phyloP scores from a whole-genome alignment of 2,888 invertebrate species.

The Scaptomyza caliginosa region DNA sequence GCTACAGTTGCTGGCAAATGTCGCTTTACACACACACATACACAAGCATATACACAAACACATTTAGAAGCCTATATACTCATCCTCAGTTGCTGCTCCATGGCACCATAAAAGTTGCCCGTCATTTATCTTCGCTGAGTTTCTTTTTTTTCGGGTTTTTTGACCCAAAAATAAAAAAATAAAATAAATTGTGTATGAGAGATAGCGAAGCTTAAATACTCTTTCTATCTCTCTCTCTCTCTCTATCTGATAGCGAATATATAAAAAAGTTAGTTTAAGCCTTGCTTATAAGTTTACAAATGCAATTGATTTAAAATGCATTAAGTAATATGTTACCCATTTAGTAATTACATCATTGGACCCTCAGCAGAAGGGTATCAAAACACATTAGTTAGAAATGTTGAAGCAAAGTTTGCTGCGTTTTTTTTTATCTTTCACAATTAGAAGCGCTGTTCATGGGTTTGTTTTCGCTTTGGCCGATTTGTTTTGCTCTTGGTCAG shows the following conservation, averaged over 20 bases:
- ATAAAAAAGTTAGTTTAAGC: neutral
- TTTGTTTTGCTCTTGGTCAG: conserved; percentile 64
- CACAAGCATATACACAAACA: neutral
- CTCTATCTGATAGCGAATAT: too few relatives aligned
- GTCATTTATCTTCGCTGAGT: conserved; percentile 68
- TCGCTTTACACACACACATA: conserved; percentile 34
- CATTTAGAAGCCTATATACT: conserved; percentile 25
- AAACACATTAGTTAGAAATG: conserved; percentile 65
- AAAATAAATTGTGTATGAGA: neutral
- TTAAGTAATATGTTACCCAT: neutral
- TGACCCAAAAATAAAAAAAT: conserved; percentile 30
- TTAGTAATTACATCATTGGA: neutral
- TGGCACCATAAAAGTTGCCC: conserved; percentile 55
- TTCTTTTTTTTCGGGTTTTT: conserved; percentile 27
- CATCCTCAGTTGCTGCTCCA: conserved; percentile 28
- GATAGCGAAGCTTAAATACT: neutral
- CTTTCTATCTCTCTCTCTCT: too few relatives aligned
- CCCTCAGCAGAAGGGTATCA: conserved; percentile 1
- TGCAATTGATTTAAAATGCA: neutral
- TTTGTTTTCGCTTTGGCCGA: conserved; percentile 52
- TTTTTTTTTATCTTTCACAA: conserved; percentile 71
- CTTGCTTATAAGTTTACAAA: neutral
- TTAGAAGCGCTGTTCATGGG: conserved; percentile 66
- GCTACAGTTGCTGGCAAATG: conserved; percentile 72
- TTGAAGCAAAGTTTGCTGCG: conserved; percentile 40